phyloP scores from a whole-genome alignment of 2,797 vertebrate genomes.

The Sternotherus odoratus region DNA sequence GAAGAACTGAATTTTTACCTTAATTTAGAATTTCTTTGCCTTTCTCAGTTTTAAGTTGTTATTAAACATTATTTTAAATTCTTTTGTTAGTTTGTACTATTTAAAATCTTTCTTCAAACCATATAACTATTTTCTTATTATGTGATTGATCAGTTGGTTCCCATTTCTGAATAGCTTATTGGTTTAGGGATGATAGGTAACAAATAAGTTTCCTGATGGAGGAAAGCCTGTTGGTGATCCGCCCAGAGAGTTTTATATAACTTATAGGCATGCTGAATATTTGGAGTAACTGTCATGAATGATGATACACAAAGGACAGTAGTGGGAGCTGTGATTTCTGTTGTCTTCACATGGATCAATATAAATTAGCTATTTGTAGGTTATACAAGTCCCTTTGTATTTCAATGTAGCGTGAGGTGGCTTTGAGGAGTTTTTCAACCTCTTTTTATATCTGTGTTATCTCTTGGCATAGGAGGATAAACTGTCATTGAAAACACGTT shows the following conservation, averaged over 20 bases:
- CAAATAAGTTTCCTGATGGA: rapidly evolving
- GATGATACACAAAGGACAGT: not conserved
- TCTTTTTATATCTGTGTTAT: not conserved
- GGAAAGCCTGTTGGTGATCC: not conserved
- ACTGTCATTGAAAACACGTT: not conserved
- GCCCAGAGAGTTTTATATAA: not conserved
- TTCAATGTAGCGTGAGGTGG: not conserved
- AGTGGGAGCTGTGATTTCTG: not conserved
- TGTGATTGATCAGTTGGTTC: not conserved
- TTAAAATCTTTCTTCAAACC: not conserved
- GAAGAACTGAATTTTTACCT: not conserved
- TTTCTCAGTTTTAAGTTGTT: not conserved
- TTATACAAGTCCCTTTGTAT: not conserved
- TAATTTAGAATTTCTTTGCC: not conserved
- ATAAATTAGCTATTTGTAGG: rapidly evolving
- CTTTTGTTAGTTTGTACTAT: not conserved
- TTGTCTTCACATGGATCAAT: not conserved
- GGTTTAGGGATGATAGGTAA: not conserved
- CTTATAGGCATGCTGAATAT: not conserved
- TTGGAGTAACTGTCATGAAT: not conserved
- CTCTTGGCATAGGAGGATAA: not conserved
- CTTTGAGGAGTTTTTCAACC: not conserved
- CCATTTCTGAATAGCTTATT: not conserved
- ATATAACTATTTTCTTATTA: not conserved
- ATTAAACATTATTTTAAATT: not conserved